These are phyloP conservation scores for Gorsachius magnificus DNA, from an alignment of 2,797 vertebrate genomes.

Conservation along the genomic window DNA sequence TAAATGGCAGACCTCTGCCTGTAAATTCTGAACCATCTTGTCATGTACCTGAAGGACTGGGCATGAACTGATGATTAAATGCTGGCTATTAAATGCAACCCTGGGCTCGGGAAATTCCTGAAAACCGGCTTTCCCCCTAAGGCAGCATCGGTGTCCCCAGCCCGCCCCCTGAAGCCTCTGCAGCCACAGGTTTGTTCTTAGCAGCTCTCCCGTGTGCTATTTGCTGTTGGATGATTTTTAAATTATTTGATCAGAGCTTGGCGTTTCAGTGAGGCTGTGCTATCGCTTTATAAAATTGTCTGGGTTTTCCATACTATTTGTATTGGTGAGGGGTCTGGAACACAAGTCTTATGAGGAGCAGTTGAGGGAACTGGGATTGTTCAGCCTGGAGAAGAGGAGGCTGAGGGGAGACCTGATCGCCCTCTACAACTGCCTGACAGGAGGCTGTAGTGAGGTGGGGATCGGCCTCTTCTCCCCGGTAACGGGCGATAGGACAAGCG, in stretches of 20 bases:
- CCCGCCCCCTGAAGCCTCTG: neutral
- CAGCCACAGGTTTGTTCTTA: neutral
- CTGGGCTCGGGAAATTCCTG: neutral
- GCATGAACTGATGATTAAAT: neutral
- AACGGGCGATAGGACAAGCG: no score
- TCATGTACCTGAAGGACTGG: neutral
- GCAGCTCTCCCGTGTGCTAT: neutral
- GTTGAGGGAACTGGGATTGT: no score
- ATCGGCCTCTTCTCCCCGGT: no score
- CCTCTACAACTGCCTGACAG: no score
- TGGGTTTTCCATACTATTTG: neutral
- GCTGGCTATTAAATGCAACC: neutral
- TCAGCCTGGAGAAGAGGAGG: no score
- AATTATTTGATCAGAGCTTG: neutral
- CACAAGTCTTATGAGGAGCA: no score
- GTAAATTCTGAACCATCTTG: rapidly evolving
- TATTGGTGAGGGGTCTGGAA: no score
- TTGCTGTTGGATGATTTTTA: neutral
- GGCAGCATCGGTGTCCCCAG: rapidly evolving
- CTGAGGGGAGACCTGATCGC: no score
- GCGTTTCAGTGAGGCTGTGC: neutral
- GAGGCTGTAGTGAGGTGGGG: no score
- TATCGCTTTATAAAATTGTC: neutral
- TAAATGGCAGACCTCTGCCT: neutral
- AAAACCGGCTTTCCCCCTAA: neutral